Conservation (phyloP, 2,888 invertebrate species). For the Drepanosiphum platanoidis region DNA sequence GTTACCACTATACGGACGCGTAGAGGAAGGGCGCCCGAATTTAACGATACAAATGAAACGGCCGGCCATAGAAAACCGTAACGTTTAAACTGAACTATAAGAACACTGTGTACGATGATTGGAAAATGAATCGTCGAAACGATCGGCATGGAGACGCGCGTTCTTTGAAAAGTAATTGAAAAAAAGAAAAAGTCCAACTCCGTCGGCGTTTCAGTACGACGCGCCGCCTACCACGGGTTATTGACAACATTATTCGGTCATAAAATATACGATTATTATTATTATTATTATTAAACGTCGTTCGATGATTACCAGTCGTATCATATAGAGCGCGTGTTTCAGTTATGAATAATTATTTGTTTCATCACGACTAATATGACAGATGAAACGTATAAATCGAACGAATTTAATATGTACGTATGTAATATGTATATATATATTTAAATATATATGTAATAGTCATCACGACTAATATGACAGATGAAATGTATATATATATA, state of each 20-base stretch:
- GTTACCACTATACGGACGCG: too few relatives aligned
- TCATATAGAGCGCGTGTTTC: neutral
- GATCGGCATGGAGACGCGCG: neutral
- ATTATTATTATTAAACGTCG: neutral
- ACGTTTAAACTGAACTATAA: too few relatives aligned
- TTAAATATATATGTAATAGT: too few relatives aligned
- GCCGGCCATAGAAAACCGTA: too few relatives aligned
- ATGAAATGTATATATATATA: neutral
- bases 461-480: neutral
- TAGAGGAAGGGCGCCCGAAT: too few relatives aligned
- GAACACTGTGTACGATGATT: too few relatives aligned
- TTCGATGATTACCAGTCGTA: neutral
- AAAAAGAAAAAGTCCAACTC: neutral
- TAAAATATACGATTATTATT: neutral
- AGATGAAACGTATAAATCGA: neutral
- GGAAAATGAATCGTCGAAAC: too few relatives aligned
- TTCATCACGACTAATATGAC: conserved; percentile 6
- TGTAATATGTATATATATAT: neutral
- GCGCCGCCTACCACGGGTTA: neutral
- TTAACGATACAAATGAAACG: too few relatives aligned
- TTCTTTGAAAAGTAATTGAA: neutral
- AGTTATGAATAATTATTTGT: conserved; percentile 34
- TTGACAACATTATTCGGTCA: too few relatives aligned
- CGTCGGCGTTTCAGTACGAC: neutral
- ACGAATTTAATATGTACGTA: too few relatives aligned